Evolutionary conservation across 2,888 invertebrate genomes (phyloP).

Genomic region (Apamea anceps): DNA sequence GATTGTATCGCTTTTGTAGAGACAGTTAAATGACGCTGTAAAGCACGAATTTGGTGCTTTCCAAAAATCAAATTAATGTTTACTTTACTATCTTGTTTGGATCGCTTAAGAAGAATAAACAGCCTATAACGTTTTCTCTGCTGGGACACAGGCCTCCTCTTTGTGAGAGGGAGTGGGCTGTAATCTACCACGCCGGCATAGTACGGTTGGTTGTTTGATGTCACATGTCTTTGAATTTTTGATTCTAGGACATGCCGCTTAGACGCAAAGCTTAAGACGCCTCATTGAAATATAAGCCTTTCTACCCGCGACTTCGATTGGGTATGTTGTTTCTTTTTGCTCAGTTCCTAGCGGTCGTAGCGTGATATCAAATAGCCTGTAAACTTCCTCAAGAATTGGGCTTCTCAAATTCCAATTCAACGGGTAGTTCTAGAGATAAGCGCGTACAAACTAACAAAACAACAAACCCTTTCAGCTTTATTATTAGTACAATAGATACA

Average conservation of each 20-base stretch:
- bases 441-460: not conserved
- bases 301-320: not conserved
- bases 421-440: not conserved
- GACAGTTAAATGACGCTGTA: not conserved
- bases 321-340: not conserved
- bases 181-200: too few species aligned
- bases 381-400: not conserved
- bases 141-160: too few species aligned
- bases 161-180: too few species aligned
- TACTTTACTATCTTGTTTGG: not conserved
- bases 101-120: not conserved
- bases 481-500: not conserved
- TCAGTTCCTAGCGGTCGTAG: not conserved
- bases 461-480: not conserved
- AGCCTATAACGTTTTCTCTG: too few species aligned
- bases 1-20: not conserved
- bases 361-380: too few species aligned
- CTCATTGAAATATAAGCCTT: not conserved
- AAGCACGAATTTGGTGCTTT: not conserved
- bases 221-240: too few species aligned
- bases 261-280: not conserved
- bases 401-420: too few species aligned
- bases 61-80: not conserved
- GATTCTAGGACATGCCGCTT: not conserved
- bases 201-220: too few species aligned